A percentile compares a stretch with the other conserved stretches of the same genome.
Evolutionary conservation across 2,888 invertebrate species (phyloP).

Genomic region (Rhorus exstirpatorius): DNA sequence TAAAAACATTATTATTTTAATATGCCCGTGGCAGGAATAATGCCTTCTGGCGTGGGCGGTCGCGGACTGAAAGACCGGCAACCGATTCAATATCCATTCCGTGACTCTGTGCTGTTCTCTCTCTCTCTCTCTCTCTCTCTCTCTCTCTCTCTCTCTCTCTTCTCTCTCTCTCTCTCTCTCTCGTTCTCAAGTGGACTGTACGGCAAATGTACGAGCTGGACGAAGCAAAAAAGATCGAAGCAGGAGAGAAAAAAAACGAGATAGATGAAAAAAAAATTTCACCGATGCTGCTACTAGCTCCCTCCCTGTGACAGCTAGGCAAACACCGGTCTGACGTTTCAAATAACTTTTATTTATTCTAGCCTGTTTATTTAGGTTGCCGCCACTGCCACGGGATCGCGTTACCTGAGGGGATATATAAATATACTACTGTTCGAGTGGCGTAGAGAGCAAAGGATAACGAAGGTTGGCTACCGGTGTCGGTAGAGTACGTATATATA

Average conservation of each 20-base stretch:
- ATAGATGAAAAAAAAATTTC: constrained; percentile 55
- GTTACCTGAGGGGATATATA: constrained; percentile 80
- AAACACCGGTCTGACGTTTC: constrained; percentile 83
- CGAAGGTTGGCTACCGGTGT: constrained; percentile 59
- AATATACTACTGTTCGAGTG: constrained; percentile 59
- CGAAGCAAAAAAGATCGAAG: constrained; percentile 67
- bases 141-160: constrained; percentile 4
- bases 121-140: constrained; percentile 2
- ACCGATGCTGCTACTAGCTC: constrained; percentile 56
- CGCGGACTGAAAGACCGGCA: constrained; percentile 73
- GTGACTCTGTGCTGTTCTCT: constrained; percentile 40
- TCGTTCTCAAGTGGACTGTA: constrained; percentile 49
- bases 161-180: not conserved
- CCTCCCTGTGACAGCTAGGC: constrained; percentile 83
- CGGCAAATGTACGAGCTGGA: constrained; percentile 47
- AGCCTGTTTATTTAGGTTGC: constrained; percentile 85
- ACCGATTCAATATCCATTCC: constrained; percentile 82
- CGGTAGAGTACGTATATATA: constrained; percentile 44
- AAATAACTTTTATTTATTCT: constrained; percentile 85
- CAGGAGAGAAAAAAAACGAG: constrained; percentile 44
- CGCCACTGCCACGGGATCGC: constrained; percentile 78
- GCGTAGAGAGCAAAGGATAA: constrained; percentile 46
- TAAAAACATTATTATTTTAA: constrained; percentile 79
- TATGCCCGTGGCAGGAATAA: constrained; percentile 70
- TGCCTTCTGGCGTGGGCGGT: constrained; percentile 71